phyloP scores from a whole-genome alignment of 2,888 invertebrate species.

The Chalcis sispes region DNA sequence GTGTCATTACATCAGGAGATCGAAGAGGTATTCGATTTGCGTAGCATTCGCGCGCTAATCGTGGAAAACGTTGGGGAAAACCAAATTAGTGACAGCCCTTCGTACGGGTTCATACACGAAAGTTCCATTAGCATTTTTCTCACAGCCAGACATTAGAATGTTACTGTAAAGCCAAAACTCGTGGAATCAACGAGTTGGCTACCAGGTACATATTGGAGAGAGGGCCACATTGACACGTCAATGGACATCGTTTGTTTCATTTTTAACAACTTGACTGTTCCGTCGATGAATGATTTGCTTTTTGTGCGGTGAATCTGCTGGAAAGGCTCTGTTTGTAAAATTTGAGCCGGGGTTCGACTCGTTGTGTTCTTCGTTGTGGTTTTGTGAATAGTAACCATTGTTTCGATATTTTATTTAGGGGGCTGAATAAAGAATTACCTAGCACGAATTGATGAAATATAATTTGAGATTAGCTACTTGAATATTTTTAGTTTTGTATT shows the following conservation, averaged over 20 bases:
- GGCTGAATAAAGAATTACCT: no score
- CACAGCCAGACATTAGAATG: neutral
- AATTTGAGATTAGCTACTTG: no score
- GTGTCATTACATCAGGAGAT: no score
- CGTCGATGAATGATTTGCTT: constrained; percentile 25
- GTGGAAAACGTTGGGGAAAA: constrained; percentile 13
- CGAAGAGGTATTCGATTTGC: no score
- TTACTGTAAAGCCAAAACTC: constrained; percentile 18
- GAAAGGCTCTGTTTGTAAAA: neutral
- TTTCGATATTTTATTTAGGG: no score
- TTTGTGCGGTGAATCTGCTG: neutral
- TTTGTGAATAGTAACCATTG: neutral
- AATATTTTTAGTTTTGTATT: no score
- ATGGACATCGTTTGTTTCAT: constrained; percentile 33
- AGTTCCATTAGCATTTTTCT: constrained; percentile 56
- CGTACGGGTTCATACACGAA: constrained; percentile 44
- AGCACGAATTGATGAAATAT: no score
- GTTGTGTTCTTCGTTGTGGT: constrained; percentile 1
- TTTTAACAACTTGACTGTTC: constrained; percentile 22
- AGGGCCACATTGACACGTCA: neutral
- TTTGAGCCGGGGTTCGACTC: no score
- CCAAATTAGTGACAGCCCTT: constrained; percentile 38
- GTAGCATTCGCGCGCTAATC: neutral
- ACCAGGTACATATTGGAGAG: neutral
- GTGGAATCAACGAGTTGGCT: neutral